These are phyloP conservation scores for Leptosomus discolor DNA, from an alignment of 2,113 vertebrate species.

Conservation along the genomic window DNA sequence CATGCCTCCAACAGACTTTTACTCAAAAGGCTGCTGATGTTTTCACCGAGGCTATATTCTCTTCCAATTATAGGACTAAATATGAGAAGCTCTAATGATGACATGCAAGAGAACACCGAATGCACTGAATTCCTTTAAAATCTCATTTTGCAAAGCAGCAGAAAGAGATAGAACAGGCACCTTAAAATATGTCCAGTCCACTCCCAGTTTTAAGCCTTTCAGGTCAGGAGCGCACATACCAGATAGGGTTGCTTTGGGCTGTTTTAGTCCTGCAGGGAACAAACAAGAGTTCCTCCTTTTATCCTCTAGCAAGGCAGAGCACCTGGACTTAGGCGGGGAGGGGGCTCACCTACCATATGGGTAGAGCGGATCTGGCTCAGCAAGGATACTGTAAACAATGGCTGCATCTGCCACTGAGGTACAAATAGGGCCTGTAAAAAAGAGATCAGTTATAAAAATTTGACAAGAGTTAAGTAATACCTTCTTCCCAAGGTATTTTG, in stretches of 20 bases:
- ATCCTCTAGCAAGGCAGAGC: background rate
- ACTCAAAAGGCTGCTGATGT: background rate
- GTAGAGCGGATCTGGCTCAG: constrained; percentile 49
- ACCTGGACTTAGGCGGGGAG: background rate
- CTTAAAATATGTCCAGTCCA: constrained; percentile 71
- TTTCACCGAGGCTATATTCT: background rate
- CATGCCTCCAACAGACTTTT: background rate
- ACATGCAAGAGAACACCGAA: background rate
- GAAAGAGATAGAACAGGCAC: background rate
- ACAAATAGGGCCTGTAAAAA: constrained; percentile 63
- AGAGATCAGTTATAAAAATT: background rate
- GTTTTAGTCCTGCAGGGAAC: constrained; percentile 53
- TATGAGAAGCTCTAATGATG: background rate
- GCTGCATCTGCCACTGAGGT: constrained; percentile 64
- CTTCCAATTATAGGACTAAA: background rate
- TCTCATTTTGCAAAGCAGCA: background rate
- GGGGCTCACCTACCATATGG: constrained; percentile 49
- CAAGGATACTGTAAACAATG: constrained; percentile 61
- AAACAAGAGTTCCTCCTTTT: constrained; percentile 1
- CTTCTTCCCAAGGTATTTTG: background rate
- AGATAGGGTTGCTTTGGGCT: constrained; percentile 46
- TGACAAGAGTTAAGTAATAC: background rate
- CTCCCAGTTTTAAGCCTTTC: constrained; percentile 64
- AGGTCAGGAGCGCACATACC: constrained; percentile 50
- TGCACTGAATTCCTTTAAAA: background rate